Evolutionary conservation across 2,888 invertebrate species (phyloP), one percentile per base, ranked within the genome.

Genomic region (Crocallis elinguaria): DNA sequence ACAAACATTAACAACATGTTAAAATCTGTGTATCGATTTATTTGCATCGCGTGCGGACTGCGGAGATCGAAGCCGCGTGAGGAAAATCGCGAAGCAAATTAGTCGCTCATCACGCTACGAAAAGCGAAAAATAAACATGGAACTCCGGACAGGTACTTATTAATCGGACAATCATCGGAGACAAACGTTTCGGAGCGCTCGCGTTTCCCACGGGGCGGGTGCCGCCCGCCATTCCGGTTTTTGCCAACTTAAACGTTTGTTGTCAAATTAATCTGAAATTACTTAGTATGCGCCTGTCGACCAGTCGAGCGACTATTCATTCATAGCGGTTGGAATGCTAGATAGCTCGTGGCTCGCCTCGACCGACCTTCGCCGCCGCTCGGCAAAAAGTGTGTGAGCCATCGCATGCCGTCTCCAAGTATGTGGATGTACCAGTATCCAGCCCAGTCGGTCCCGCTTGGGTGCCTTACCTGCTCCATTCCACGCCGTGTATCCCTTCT

Each of bases 191-290:
- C 66, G 76, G 69, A 52, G 72, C 67, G 76, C 64, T 66, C 69
- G 65, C 69, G 68, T 73, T 91, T 91, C 90, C 89, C 86, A 87
- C 86, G 88, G 82, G 85, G 84, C 84, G 86, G 83, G 82, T 84
- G 86, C 83, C 79, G 72, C 70, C 71, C 59, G 72, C 68, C 75
- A 84, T 79, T 84, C 89, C 89, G 88, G 89, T 89, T 90, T 86
- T 85, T 78, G 84, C 88, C 71, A 84, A 82, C 88, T 82, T 82
- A 83, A 86, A 86, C 84, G 86, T 88, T 89, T 90, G 89, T 90
- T 89, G 89, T 89, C 89, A 90, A 91, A 89, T 91, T 88, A 87
- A 89, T 88, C 88, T 86, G 80, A 82, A 84, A 83, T 83, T 72
- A 79, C 81, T 87, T 83, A 86, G 85, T 85, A 86, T 88, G 86